Base-by-base conservation (phyloP, 2,797 vertebrate genomes). In the Scomberomorus guttatus region DNA sequence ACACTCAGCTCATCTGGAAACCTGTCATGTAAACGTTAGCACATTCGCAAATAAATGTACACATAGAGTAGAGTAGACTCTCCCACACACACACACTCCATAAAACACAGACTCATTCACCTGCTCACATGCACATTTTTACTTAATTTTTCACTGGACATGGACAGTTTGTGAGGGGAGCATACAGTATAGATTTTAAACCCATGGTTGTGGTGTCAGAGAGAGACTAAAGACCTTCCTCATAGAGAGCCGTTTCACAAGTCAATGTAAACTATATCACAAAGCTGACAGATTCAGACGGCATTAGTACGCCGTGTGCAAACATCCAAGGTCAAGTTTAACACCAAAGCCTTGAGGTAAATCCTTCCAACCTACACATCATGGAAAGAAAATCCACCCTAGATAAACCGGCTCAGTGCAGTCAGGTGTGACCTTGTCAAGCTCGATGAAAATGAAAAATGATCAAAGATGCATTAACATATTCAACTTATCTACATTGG, bases 201-300 rank as follows among this genome's bases (percentile, higher is more conserved):
- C 42, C 44, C 25, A 59, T 2, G 1, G 29, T 10, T 44, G 46
- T 52, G 60, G 57, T 61, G 71, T 83, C 71, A 84, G 34, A 71
- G 69, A 62, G 22, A 77, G 70, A 76, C 39, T 68, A 39, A 81
- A 82, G 74, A 69, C 46, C 54, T 76, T 69, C 62, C 81, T 85
- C 80, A 50, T 34, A 14, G 50, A 68, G 72, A 63, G 79, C 44
- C 14, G 62, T 76, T 87, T 95, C 91, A 87, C 94, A 82, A 1
- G 73, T 73, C 68, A 78, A 87, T 71, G 93, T 80, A 71, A 93
- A 90, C 85, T 93, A 78, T 88, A 77, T 89, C 93, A 93, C 87
- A 90, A 92, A 87, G 91, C 84, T 89, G 94, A 89, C 85, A 94
- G 79, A 91, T 93, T 92, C 89, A 93, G 79, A 60, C 2, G 54